phyloP scores from a whole-genome alignment of 92 coral and sea anemone species.

The Desmophyllum pertusum region DNA sequence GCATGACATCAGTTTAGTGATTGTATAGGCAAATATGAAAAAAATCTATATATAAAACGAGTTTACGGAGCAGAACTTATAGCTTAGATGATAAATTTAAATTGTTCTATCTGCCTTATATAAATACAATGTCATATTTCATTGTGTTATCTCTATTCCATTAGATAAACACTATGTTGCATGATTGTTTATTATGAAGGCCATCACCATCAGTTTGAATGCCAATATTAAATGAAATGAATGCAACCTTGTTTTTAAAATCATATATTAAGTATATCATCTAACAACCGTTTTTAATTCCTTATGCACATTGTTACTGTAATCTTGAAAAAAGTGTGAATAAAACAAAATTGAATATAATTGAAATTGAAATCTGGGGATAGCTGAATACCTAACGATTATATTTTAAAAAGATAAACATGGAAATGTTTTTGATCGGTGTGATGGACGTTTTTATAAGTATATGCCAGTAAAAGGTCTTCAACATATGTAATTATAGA shows the following conservation, averaged over 20 bases:
- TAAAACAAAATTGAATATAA: too few species aligned
- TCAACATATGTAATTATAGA: not conserved
- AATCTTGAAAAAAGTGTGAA: too few species aligned
- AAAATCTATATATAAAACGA: not conserved
- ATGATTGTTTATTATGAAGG: not conserved
- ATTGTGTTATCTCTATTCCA: slow-evolving; percentile 5
- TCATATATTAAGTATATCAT: not conserved
- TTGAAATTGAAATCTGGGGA: too few species aligned
- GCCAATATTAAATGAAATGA: not conserved
- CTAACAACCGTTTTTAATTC: too few species aligned
- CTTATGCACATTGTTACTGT: too few species aligned
- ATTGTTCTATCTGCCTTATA: slow-evolving; percentile 11
- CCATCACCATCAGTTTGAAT: not conserved
- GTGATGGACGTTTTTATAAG: not conserved
- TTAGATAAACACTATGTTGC: slow-evolving; percentile 1
- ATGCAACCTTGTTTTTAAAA: not conserved
- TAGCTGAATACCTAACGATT: not conserved
- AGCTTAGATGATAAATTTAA: not conserved
- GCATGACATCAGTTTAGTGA: not conserved
- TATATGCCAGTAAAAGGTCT: not conserved
- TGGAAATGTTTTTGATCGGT: not conserved
- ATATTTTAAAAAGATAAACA: not conserved
- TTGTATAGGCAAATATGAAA: not conserved
- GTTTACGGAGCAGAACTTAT: not conserved
- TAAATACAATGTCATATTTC: not conserved